Evolutionary conservation across 2,113 vertebrate genomes (phyloP).

Genomic region (Rhinolophus ferrumequinum): DNA sequence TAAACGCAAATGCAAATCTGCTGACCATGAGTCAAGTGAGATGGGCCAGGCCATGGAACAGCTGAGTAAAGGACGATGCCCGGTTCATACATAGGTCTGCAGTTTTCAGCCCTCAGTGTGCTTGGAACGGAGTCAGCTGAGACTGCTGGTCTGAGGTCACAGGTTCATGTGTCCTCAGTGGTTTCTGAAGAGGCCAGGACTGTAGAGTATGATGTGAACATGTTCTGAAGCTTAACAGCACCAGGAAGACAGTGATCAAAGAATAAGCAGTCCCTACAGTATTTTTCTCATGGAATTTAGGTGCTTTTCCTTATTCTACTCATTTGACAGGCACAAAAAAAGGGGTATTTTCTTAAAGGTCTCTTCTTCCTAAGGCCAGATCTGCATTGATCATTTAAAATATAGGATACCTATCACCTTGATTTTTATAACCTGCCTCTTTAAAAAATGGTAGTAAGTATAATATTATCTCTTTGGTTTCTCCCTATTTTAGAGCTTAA

Average conservation of each 20-base stretch:
- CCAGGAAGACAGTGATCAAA: constrained; percentile 1
- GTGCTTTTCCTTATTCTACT: not conserved
- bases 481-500: not conserved
- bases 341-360: not conserved
- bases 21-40: not conserved
- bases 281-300: constrained; percentile 29
- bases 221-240: not conserved
- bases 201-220: not conserved
- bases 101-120: not conserved
- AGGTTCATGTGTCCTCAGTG: not conserved
- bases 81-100: not conserved
- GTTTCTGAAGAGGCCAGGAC: constrained; percentile 5
- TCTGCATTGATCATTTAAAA: constrained; percentile 22
- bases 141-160: not conserved
- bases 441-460: constrained; percentile 7
- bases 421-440: constrained; percentile 39
- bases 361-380: constrained; percentile 4
- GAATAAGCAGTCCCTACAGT: not conserved
- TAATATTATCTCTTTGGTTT: constrained; percentile 3
- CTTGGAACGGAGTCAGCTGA: not conserved
- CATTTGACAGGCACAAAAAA: not conserved
- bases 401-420: not conserved
- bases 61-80: not conserved
- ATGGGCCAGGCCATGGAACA: not conserved
- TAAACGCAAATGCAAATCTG: constrained; percentile 49